phyloP scores from a whole-genome alignment of 2,888 invertebrate species.

The Odontocerum albicorne region DNA sequence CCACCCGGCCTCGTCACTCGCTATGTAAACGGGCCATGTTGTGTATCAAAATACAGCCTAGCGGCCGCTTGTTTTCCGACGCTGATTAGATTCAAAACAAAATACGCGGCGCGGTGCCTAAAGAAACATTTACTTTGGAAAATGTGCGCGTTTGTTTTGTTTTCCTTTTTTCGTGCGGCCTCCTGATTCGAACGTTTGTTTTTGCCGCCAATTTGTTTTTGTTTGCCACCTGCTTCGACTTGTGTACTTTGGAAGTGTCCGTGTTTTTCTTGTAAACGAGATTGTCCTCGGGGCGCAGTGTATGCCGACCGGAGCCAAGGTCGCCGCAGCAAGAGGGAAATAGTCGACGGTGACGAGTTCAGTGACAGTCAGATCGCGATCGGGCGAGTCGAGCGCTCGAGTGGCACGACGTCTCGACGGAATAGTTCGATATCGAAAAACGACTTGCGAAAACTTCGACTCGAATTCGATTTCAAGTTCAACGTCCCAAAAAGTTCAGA shows the following conservation, averaged over 20 bases:
- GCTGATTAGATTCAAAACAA: slow-evolving; percentile 52
- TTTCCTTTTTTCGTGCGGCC: slow-evolving; percentile 33
- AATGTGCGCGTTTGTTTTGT: slow-evolving; percentile 33
- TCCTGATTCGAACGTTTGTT: slow-evolving; percentile 39
- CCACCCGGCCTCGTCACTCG: slow-evolving; percentile 56
- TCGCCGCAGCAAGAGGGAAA: slow-evolving; percentile 7
- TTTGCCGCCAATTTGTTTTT: slow-evolving; percentile 36
- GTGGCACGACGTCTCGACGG: no score
- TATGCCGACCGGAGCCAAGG: slow-evolving; percentile 15
- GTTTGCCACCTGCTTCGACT: slow-evolving; percentile 21
- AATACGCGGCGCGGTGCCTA: slow-evolving; percentile 39
- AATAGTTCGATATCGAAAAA: no score
- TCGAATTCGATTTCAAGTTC: no score
- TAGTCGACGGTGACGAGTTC: no score
- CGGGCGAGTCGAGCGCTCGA: no score
- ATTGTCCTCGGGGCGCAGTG: slow-evolving; percentile 39
- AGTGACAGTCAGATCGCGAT: no score
- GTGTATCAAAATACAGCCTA: slow-evolving; percentile 79
- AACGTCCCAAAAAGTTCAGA: no score
- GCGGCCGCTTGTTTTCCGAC: slow-evolving; percentile 64
- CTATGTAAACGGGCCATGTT: slow-evolving; percentile 83
- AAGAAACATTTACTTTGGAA: slow-evolving; percentile 37
- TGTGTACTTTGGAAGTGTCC: slow-evolving; percentile 28
- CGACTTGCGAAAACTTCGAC: no score
- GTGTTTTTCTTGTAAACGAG: slow-evolving; percentile 39